Evolutionary conservation across 2,888 invertebrate species (phyloP), one percentile per base, ranked within the genome.

Genomic region (Chydorus sphaericus): DNA sequence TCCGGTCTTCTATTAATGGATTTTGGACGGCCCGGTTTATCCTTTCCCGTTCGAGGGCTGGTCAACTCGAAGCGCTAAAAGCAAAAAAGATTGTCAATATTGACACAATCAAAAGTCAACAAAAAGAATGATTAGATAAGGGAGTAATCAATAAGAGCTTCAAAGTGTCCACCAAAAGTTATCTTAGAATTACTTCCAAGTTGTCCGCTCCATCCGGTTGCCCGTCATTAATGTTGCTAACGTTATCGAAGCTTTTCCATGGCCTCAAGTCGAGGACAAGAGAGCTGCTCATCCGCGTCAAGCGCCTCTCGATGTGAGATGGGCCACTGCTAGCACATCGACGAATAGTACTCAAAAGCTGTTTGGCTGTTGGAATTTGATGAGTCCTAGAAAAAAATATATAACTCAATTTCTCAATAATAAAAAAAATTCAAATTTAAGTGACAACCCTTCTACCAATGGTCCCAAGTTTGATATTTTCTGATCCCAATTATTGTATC

Each of bases 251-350:
- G 11, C 36, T 36, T 20, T 36, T 31, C 52, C 52, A 52, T 6
- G 52, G 52, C 20, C 52, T 18, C 36, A 52, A 36, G 23, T 52
- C 52, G 8, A 52, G 23, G n/a, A 36, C 36, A 23, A 52, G 36
- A 16, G 26, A 26, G 3, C 44, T 28, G 23, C 28, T 28, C 2
- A 28, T 44, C 28, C 28, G 23, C 4, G 3, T 23, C 39, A n/a
- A 39, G 14, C 44, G 20, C 11, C 44, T 44, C 28, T 44, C 44
- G 5, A 44, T 16, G 23, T 23, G 44, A 4, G 44, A 44, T 14
- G 44, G 44, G 6, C 44, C 44, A 23, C 44, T 28, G 26, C 44
- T 44, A 14, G 44, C 44, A 20, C 44, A 44, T 44, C 44, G 23
- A 11, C 44, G 20, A 14, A 44, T 44, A 23, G 44, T n/a, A n/a